Evolutionary conservation across 2,113 vertebrate genomes (phyloP).

Genomic region (Channa argus): DNA sequence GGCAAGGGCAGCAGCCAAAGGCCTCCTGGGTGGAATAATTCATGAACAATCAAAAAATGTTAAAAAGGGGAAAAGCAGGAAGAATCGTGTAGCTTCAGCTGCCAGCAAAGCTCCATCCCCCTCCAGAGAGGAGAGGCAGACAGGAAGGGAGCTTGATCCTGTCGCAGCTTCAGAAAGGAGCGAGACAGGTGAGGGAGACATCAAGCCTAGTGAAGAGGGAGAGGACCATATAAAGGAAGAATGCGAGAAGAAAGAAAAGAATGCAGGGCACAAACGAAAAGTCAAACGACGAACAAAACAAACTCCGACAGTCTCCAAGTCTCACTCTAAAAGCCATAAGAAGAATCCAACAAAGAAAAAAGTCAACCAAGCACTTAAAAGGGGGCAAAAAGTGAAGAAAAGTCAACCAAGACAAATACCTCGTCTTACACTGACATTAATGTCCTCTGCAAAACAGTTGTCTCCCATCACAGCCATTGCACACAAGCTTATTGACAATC

Average conservation of each 20-base stretch:
- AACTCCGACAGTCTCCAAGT: not conserved
- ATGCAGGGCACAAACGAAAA: constrained; percentile 48
- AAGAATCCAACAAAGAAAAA: constrained; percentile 58
- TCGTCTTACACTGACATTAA: constrained; percentile 61
- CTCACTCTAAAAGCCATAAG: constrained; percentile 29
- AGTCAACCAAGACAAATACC: constrained; percentile 61
- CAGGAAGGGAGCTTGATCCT: constrained; percentile 1
- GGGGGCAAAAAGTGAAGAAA: constrained; percentile 7
- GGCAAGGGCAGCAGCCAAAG: constrained; percentile 75
- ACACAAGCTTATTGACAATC: constrained; percentile 53
- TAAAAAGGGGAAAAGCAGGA: constrained; percentile 63
- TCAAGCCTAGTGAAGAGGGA: constrained; percentile 4
- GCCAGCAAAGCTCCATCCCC: constrained; percentile 32
- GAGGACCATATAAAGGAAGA: not conserved
- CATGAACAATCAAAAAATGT: constrained; percentile 68
- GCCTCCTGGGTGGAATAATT: constrained; percentile 79
- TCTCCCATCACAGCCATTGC: constrained; percentile 59
- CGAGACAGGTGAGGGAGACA: constrained; percentile 24
- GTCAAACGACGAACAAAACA: constrained; percentile 34
- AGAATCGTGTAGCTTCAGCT: constrained; percentile 32
- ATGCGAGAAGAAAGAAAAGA: constrained; percentile 12
- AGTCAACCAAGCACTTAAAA: constrained; percentile 14
- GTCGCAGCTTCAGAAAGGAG: constrained; percentile 6
- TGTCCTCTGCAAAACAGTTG: constrained; percentile 61
- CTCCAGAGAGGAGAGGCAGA: constrained; percentile 19